Evolutionary conservation across 1,140 invertebrate genomes (phyloP), one percentile per base, ranked within the genome.

Genomic region (Brachionus angularis): DNA sequence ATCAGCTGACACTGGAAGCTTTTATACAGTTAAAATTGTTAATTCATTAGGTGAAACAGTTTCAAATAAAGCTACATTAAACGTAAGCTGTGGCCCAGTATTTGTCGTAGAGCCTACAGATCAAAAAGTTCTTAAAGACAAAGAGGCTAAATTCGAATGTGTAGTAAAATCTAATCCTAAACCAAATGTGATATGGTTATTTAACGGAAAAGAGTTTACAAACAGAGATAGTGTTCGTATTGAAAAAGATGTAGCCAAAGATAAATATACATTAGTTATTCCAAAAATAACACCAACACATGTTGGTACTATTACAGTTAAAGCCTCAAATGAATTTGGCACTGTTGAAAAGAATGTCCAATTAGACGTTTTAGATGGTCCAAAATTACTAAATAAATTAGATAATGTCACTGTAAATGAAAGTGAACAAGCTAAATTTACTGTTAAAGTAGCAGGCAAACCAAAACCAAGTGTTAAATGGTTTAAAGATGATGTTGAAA

Each of bases 101-200:
- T 46, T 67, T 27, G 27, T 67, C 3, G 8, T 10, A 18, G 39
- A 47, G 36, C 62, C 62, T n/a, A 3, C 5, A 29, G 39, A 67
- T 31, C 62, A 67, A 29, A n/a, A 67, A 67, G 27, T 36, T 67
- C 0, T 36, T 67, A 23, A 25, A 5, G 39, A 46, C 12, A 67
- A 67, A 47, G 62, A 67, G 36, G 62, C 62, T 10, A 67, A 67
- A 7, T 67, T 67, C 36, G 62, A 67, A 31, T 67, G 62, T 25
- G 23, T 23, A 0, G 7, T 67, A 16, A 67, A 25, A 21, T 67
- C 62, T 12, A 89, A 89, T 79, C 91, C 91, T 29, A 84, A 86
- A 10, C 91, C 91, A 2, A 87, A 87, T 79, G 87, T 94, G 3
- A 86, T 85, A 23, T 95, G 91, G 91, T 86, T 90, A 67, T 62